Percentiles rank a stretch among this genome's conserved stretches.
These are phyloP conservation scores for Cyclophora punctaria DNA, from an alignment of 2,888 invertebrate species.

Conservation along the genomic window DNA sequence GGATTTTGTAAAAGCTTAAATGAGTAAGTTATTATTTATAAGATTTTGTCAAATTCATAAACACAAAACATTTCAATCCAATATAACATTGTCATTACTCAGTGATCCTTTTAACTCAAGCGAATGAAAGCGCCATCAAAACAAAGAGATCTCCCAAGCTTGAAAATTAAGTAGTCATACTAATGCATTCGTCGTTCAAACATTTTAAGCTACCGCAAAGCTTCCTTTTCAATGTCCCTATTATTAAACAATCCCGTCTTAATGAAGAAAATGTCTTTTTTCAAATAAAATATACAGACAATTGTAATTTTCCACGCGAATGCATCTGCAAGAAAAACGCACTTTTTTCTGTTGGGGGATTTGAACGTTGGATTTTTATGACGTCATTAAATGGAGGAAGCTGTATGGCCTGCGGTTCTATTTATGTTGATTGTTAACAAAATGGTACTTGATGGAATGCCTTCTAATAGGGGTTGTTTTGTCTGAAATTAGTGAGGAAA, in stretches of 20 bases:
- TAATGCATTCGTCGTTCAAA: conserved; percentile 1
- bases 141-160: conserved; percentile 3
- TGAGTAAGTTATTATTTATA: too few relatives aligned
- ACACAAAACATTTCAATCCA: too few relatives aligned
- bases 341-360: conserved; percentile 47
- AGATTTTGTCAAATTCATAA: too few relatives aligned
- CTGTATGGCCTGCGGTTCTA: conserved; percentile 57
- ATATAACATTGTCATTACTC: too few relatives aligned
- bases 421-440: conserved; percentile 46
- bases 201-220: background rate
- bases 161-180: conserved; percentile 5
- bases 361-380: conserved; percentile 58
- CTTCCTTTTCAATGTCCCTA: conserved; percentile 2
- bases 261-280: conserved; percentile 1
- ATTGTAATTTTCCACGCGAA: conserved; percentile 58
- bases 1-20: too few relatives aligned
- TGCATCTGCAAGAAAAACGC: conserved; percentile 42
- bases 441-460: conserved; percentile 2
- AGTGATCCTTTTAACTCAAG: too few relatives aligned
- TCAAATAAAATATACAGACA: conserved; percentile 5
- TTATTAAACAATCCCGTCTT: conserved; percentile 2
- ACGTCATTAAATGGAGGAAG: conserved; percentile 67
- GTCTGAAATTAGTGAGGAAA: too few relatives aligned
- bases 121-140: background rate
- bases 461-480: too few relatives aligned